phyloP scores from a whole-genome alignment of 2,113 vertebrate genomes.

The Mola mola region DNA sequence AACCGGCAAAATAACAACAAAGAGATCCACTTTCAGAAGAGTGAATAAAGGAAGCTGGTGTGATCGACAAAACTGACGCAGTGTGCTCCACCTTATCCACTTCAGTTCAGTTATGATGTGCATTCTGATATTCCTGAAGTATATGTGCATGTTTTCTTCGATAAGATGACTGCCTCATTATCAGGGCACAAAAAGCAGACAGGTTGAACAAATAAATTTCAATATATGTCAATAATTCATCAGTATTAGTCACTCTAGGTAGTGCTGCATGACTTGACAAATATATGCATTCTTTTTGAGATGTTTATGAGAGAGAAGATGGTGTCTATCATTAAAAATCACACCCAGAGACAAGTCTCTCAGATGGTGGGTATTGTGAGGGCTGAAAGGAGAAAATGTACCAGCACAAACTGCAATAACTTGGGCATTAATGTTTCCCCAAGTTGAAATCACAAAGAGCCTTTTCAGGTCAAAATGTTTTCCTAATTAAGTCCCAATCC shows the following conservation, averaged over 20 bases:
- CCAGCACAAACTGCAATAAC: background rate
- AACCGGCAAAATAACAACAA: conserved; percentile 18
- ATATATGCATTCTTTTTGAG: conserved; percentile 19
- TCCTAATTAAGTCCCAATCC: conserved; percentile 50
- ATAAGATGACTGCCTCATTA: conserved; percentile 40
- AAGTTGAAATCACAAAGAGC: background rate
- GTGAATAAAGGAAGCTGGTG: conserved; percentile 37
- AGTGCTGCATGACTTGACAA: conserved; percentile 14
- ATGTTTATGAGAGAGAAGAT: conserved; percentile 21
- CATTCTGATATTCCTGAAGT: background rate
- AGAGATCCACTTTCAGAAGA: too few relatives aligned
- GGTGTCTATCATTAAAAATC: conserved; percentile 10
- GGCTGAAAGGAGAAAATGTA: conserved; percentile 7
- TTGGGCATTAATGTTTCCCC: background rate
- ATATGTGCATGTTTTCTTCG: conserved; percentile 2
- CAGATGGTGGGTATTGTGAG: background rate
- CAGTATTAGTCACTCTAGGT: conserved; percentile 23
- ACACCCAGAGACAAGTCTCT: background rate
- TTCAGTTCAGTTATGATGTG: conserved; percentile 31
- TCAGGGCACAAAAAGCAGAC: conserved; percentile 28
- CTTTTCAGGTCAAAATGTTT: conserved; percentile 33
- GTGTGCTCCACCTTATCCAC: conserved; percentile 28
- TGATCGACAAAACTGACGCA: conserved; percentile 55
- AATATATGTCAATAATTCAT: conserved; percentile 43
- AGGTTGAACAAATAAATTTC: conserved; percentile 4